Percentiles rank a stretch among this genome's conserved stretches.
Evolutionary conservation across 2,797 vertebrate genomes (phyloP).

Genomic region (Otus scops): DNA sequence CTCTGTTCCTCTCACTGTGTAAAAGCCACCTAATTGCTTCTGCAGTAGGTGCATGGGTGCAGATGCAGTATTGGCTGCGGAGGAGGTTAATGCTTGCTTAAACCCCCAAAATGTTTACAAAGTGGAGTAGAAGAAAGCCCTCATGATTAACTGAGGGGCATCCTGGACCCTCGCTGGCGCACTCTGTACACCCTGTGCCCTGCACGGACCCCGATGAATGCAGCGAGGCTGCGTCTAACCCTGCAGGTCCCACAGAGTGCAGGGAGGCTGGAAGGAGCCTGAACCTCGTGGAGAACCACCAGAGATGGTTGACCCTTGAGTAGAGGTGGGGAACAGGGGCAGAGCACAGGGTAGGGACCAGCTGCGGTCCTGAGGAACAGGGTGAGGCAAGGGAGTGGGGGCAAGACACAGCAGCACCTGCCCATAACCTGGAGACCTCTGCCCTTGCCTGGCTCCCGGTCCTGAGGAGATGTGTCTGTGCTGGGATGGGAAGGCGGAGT

Average conservation of each 20-base stretch:
- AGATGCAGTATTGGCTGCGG: neutral
- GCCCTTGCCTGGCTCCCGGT: neutral
- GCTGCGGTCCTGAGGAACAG: neutral
- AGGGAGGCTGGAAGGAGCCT: neutral
- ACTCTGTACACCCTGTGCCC: neutral
- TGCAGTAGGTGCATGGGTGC: neutral
- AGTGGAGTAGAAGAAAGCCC: neutral
- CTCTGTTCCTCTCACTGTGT: neutral
- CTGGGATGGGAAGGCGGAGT: neutral
- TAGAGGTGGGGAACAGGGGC: neutral
- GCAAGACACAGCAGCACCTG: neutral
- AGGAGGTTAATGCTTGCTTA: neutral
- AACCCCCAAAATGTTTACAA: neutral
- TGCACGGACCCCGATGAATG: neutral
- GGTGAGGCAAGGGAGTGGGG: neutral
- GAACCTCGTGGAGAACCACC: neutral
- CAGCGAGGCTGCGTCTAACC: neutral
- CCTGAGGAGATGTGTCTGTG: neutral
- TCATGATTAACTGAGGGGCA: fast-evolving
- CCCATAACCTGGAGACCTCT: neutral
- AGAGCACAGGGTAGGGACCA: neutral
- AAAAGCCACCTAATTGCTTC: neutral
- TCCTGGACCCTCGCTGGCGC: neutral
- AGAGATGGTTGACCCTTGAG: fast-evolving
- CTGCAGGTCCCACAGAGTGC: fast-evolving